Percentiles rank a stretch among this genome's conserved stretches.
These are phyloP conservation scores for Clinocottus analis DNA, from an alignment of 2,113 vertebrate species.

Conservation along the genomic window DNA sequence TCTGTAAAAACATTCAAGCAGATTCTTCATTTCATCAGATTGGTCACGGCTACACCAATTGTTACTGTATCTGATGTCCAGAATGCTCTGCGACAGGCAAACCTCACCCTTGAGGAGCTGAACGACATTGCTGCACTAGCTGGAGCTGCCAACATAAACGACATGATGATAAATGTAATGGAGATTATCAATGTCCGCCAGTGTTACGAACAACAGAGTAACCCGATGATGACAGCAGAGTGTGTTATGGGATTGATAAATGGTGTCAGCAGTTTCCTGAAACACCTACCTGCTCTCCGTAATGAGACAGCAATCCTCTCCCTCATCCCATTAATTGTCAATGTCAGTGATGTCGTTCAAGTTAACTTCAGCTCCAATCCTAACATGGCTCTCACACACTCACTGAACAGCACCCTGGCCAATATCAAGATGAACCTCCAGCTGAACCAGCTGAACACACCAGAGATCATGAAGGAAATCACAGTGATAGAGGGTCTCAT, in stretches of 20 bases:
- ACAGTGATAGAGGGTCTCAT: conserved; percentile 73
- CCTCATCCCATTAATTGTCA: conserved; percentile 57
- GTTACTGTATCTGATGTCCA: conserved; percentile 65
- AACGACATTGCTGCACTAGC: conserved; percentile 46
- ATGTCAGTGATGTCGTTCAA: conserved; percentile 41
- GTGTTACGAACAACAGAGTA: conserved; percentile 65
- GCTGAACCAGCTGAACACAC: conserved; percentile 55
- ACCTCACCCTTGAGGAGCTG: conserved; percentile 74
- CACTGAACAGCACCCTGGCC: conserved; percentile 57
- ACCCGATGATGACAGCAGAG: conserved; percentile 30
- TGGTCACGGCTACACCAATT: conserved; percentile 52
- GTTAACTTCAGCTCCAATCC: conserved; percentile 40
- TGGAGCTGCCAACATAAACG: conserved; percentile 51
- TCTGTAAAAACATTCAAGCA: conserved; percentile 53
- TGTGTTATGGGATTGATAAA: conserved; percentile 70
- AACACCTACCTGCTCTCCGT: conserved; percentile 53
- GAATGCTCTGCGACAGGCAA: conserved; percentile 66
- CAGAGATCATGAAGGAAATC: conserved; percentile 75
- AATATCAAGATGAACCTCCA: conserved; percentile 72
- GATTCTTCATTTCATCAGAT: conserved; percentile 66
- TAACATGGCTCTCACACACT: conserved; percentile 20
- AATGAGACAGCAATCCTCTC: conserved; percentile 58
- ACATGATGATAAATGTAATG: conserved; percentile 64
- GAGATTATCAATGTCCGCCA: conserved; percentile 46
- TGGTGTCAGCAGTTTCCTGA: conserved; percentile 60